Evolutionary conservation across 2,113 vertebrate species (phyloP).

Genomic region (Cranoglanis bouderius): DNA sequence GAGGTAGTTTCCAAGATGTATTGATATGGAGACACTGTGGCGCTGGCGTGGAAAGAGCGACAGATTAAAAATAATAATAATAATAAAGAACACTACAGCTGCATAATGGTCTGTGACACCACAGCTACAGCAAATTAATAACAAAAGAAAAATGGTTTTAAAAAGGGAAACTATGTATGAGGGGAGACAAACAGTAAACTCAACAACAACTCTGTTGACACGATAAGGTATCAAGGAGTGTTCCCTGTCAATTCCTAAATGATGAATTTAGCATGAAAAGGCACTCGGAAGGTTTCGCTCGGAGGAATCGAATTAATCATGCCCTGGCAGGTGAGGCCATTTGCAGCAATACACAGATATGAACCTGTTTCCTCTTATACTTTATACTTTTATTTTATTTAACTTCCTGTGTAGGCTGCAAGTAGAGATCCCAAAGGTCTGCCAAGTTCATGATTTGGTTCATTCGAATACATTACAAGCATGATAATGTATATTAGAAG

Average conservation of each 20-base stretch:
- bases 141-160: background rate
- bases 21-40: conserved; percentile 10
- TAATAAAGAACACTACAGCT: background rate
- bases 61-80: background rate
- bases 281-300: conserved; percentile 38
- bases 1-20: conserved; percentile 7
- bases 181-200: conserved; percentile 14
- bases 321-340: conserved; percentile 18
- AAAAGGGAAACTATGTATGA: background rate
- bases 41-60: background rate
- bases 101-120: conserved; percentile 35
- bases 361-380: conserved; percentile 8
- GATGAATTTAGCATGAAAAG: conserved; percentile 55
- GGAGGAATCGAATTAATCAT: conserved; percentile 55
- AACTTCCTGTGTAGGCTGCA: background rate
- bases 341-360: conserved; percentile 18
- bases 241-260: conserved; percentile 47
- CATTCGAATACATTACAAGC: background rate
- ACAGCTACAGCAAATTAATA: conserved; percentile 14
- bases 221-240: conserved; percentile 40
- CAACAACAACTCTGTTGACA: conserved; percentile 36
- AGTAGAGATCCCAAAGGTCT: background rate
- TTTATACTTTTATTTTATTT: conserved; percentile 5
- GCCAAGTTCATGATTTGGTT: background rate
- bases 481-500: background rate